A percentile compares a stretch with the other conserved stretches of the same genome.
phyloP scores from a whole-genome alignment of 2,113 vertebrate species.

The Spheniscus mendiculus region DNA sequence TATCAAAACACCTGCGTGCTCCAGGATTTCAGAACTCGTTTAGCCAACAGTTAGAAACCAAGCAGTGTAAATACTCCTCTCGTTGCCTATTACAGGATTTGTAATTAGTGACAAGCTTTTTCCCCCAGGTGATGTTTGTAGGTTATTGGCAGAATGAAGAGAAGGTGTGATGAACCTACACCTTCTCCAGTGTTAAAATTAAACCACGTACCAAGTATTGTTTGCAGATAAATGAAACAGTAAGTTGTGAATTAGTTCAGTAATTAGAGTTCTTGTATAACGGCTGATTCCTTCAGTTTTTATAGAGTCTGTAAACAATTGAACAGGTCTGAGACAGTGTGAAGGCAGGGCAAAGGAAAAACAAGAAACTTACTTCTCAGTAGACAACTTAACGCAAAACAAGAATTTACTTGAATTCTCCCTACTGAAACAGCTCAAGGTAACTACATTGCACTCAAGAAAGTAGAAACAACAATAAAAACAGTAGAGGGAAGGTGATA shows the following conservation, averaged over 20 bases:
- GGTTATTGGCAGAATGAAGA: background rate
- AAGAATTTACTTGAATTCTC: background rate
- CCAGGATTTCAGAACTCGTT: background rate
- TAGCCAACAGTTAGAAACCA: background rate
- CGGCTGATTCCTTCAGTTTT: background rate
- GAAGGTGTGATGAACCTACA: background rate
- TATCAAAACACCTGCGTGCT: background rate
- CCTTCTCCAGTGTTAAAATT: background rate
- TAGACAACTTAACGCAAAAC: background rate
- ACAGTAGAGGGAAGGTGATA: rapidly evolving
- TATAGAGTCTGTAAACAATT: background rate
- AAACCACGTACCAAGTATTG: background rate
- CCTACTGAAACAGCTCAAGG: background rate
- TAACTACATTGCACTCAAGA: background rate
- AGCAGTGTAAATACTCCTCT: background rate
- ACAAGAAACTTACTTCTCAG: background rate
- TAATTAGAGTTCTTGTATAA: background rate
- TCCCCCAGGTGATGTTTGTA: background rate
- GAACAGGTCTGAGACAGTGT: background rate
- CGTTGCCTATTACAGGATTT: background rate
- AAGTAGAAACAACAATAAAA: background rate
- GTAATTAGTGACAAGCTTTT: background rate
- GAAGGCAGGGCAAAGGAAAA: background rate
- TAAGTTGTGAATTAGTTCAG: background rate
- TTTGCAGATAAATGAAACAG: background rate